Evolutionary conservation across 1,140 invertebrate species (phyloP), one percentile per base, ranked within the genome.

Genomic region (Campoletis sonorensis): DNA sequence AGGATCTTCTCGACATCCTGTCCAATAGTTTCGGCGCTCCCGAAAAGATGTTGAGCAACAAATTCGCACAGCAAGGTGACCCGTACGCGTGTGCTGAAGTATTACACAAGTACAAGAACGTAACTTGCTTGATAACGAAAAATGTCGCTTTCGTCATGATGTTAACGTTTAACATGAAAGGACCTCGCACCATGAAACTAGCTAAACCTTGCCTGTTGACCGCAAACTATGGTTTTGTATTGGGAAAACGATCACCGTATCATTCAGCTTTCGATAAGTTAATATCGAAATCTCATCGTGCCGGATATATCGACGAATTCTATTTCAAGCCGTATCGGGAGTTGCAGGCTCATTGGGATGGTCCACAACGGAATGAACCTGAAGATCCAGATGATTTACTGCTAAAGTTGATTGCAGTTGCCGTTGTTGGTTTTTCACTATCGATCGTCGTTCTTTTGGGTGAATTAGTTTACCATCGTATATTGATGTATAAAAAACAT

Each of bases 201-300:
- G 16, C 67, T 5, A 76, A 68, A 37, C n/a, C 54, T 15, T 83
- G 80, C 49, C 81, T 83, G 54, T 79, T 76, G 77, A 58, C 68
- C 7, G 80, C 81, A 45, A 81, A 54, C 30, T 76, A 37, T 15
- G 23, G 77, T 18, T 83, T 79, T 79, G 40, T 83, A 1, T 1
- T 83, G 27, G 64, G 49, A 49, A 76, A 68, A 45, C 70, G 79
- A 30, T 83, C 80, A 23, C 76, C 80, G 16, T 79, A 70, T 61
- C 79, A 77, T 23, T 67, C 21, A 26, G 23, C 51, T 0, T 68
- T 83, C 11, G 61, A 79, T 40, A 11, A 79, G 0, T 51, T 79
- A 8, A 33, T 83, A 21, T 30, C 16, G 27, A 15, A 16, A 3
- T 49, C 73, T 1, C 7, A 16, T 4, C 18, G 4, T 13, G 0